These are phyloP conservation scores for Choloepus didactylus DNA, from an alignment of 2,797 vertebrate species.

Conservation along the genomic window DNA sequence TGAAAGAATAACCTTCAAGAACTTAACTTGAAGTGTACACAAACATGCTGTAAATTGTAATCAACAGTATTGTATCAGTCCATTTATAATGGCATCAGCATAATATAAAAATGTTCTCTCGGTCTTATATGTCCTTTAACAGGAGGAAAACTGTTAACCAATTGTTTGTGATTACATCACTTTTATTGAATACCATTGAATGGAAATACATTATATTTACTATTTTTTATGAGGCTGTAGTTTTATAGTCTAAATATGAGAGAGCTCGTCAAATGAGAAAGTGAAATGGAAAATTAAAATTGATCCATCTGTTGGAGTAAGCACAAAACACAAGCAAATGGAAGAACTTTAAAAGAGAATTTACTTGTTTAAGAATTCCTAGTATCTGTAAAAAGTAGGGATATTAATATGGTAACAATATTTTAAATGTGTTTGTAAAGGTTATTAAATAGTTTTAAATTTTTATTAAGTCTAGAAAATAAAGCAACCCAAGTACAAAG, in stretches of 20 bases:
- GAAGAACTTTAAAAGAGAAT: slow-evolving; percentile 56
- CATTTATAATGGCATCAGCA: neutral
- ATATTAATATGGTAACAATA: slow-evolving; percentile 19
- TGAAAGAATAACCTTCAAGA: slow-evolving; percentile 38
- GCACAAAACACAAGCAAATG: slow-evolving; percentile 29
- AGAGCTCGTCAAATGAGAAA: slow-evolving; percentile 56
- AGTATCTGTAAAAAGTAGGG: slow-evolving; percentile 1
- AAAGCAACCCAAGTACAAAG: slow-evolving; percentile 1
- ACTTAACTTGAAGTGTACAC: slow-evolving; percentile 68
- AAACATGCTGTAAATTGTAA: neutral
- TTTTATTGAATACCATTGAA: slow-evolving; percentile 60
- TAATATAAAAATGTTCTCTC: slow-evolving; percentile 58
- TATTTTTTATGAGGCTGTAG: slow-evolving; percentile 40
- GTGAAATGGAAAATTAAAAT: slow-evolving; percentile 45
- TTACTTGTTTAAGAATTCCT: slow-evolving; percentile 39
- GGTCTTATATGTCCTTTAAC: neutral
- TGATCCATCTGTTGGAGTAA: slow-evolving; percentile 48
- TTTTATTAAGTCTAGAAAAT: slow-evolving; percentile 56
- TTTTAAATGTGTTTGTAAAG: slow-evolving; percentile 53
- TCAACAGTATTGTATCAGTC: slow-evolving; percentile 34
- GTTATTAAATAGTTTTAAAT: slow-evolving; percentile 49
- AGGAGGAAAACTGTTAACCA: slow-evolving; percentile 35
- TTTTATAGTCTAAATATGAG: slow-evolving; percentile 62
- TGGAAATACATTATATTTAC: slow-evolving; percentile 20
- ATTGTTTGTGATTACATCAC: slow-evolving; percentile 42